A percentile compares a stretch with the other conserved stretches of the same genome.
These are phyloP conservation scores for Zele albiditarsus DNA, from an alignment of 2,888 invertebrate species.

Conservation along the genomic window DNA sequence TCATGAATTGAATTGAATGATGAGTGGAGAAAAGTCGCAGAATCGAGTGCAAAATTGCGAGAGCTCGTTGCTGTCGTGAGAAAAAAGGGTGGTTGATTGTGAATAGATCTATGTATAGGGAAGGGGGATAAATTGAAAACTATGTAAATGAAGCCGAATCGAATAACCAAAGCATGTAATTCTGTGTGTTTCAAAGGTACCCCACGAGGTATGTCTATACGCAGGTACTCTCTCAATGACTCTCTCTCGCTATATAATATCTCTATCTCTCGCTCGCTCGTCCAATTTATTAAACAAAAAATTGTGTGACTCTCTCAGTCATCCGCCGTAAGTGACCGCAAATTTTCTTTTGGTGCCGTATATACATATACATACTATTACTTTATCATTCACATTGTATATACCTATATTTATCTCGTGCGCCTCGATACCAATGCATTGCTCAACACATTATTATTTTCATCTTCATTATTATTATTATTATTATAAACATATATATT, in stretches of 20 bases:
- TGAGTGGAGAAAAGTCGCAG: neutral
- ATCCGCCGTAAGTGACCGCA: slow-evolving; percentile 67
- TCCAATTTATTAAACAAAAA: slow-evolving; percentile 41
- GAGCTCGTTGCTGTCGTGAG: neutral
- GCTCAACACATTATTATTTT: slow-evolving; percentile 14
- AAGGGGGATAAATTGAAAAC: neutral
- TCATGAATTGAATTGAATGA: slow-evolving; percentile 1
- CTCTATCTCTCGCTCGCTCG: slow-evolving; percentile 36
- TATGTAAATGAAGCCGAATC: slow-evolving; percentile 12
- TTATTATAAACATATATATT: slow-evolving; percentile 21
- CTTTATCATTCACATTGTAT: neutral
- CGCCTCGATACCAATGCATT: slow-evolving; percentile 9
- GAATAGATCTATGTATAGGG: no score
- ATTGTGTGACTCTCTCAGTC: slow-evolving; percentile 37
- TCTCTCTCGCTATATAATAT: slow-evolving; percentile 30
- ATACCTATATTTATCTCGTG: neutral
- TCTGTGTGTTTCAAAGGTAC: slow-evolving; percentile 70
- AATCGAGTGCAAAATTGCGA: neutral
- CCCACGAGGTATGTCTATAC: slow-evolving; percentile 72
- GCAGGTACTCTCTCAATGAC: slow-evolving; percentile 60
- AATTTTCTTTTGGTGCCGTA: slow-evolving; percentile 22
- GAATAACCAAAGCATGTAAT: slow-evolving; percentile 60
- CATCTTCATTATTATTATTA: slow-evolving; percentile 43
- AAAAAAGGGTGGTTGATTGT: neutral
- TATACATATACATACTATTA: neutral